These are phyloP conservation scores for Physella acuta DNA, from an alignment of 1,140 invertebrate genomes.

Conservation along the genomic window DNA sequence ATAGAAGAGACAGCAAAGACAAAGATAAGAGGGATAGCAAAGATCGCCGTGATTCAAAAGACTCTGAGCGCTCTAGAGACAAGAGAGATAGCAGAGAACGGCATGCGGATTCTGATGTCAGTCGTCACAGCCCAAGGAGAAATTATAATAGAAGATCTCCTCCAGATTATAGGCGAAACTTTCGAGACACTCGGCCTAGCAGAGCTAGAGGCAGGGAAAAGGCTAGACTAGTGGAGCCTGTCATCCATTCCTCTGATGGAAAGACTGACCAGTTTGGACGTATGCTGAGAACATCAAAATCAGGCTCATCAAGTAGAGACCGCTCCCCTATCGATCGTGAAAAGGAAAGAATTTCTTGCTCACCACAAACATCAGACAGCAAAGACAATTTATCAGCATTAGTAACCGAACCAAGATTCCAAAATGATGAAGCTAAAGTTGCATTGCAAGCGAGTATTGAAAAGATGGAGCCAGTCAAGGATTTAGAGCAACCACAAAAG, in stretches of 20 bases:
- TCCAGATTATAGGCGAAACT: neutral
- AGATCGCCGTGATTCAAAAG: slow-evolving; percentile 18
- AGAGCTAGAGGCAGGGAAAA: neutral
- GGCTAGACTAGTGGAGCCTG: neutral
- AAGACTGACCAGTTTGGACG: slow-evolving; percentile 20
- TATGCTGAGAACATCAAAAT: slow-evolving; percentile 5
- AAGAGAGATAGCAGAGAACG: slow-evolving; percentile 17
- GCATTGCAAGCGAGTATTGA: too few relatives aligned
- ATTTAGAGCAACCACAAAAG: too few relatives aligned
- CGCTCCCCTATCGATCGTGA: slow-evolving; percentile 5
- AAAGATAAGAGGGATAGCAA: slow-evolving; percentile 14
- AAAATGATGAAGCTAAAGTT: too few relatives aligned
- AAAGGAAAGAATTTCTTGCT: neutral
- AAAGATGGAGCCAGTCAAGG: too few relatives aligned
- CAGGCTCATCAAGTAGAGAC: slow-evolving; percentile 9
- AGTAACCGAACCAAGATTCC: neutral
- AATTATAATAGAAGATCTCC: neutral
- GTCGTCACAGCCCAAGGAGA: slow-evolving; percentile 9
- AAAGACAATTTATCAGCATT: neutral
- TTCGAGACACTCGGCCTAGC: neutral
- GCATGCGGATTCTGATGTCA: neutral
- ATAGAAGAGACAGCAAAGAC: slow-evolving; percentile 15
- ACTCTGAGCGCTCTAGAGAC: slow-evolving; percentile 19
- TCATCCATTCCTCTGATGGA: slow-evolving; percentile 9
- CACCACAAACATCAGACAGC: neutral